A percentile compares a stretch with the other conserved stretches of the same genome.
Conservation (phyloP, 2,797 vertebrate genomes). For the Amazona finschi region DNA sequence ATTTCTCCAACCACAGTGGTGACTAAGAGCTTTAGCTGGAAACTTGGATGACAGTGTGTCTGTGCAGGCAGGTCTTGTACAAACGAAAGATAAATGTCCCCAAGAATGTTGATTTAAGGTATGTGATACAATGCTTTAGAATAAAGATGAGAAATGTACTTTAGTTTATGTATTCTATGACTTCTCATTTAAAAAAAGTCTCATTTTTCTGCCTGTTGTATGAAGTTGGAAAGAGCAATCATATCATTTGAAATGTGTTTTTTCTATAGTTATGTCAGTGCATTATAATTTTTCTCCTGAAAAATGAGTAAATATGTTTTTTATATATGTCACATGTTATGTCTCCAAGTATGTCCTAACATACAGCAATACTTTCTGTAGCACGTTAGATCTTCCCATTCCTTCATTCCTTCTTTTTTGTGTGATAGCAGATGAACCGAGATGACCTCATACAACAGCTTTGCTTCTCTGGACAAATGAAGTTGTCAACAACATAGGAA, state of each 20-base stretch:
- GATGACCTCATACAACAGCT: conserved; percentile 18
- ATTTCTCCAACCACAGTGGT: neutral
- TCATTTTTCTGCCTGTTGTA: neutral
- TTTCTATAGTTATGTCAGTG: neutral
- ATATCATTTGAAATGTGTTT: neutral
- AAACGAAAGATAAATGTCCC: neutral
- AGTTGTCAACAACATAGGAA: conserved; percentile 25
- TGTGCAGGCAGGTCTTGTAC: neutral
- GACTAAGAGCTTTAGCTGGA: neutral
- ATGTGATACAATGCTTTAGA: neutral
- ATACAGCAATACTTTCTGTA: neutral
- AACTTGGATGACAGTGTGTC: neutral
- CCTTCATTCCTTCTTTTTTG: neutral
- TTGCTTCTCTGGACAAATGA: conserved; percentile 34
- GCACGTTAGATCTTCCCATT: neutral
- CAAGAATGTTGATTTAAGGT: neutral
- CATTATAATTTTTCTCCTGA: neutral
- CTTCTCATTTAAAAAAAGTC: neutral
- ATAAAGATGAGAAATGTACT: neutral
- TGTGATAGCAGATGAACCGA: conserved; percentile 23
- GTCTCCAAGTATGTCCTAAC: neutral
- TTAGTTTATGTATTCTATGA: neutral
- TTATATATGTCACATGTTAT: neutral
- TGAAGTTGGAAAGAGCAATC: neutral
- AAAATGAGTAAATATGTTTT: neutral